These are phyloP conservation scores for Atopsyche davidsoni DNA, from an alignment of 1,140 invertebrate genomes.

Conservation along the genomic window DNA sequence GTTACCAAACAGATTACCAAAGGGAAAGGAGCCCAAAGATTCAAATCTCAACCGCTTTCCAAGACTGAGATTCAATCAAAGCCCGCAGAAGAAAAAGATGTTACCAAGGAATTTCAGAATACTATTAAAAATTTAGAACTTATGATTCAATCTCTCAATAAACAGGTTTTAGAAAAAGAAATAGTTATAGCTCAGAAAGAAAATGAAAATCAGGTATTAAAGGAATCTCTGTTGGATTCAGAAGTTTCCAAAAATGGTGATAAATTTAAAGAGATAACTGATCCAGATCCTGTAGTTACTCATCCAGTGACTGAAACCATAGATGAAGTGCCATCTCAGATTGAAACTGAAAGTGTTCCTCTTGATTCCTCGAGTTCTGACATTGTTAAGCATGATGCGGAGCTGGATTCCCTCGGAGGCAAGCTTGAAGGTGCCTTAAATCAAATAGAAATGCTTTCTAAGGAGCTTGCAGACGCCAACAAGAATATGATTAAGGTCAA, in stretches of 20 bases:
- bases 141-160: conserved; percentile 43
- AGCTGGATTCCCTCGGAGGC: conserved; percentile 5
- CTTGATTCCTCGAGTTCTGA: not conserved
- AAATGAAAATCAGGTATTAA: conserved; percentile 30
- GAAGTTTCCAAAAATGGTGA: conserved; percentile 11
- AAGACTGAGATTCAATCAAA: conserved; percentile 11
- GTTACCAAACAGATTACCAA: conserved; percentile 8
- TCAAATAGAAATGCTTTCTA: conserved; percentile 54
- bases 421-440: conserved; percentile 38
- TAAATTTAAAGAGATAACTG: conserved; percentile 11
- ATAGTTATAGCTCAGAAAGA: conserved; percentile 37
- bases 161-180: conserved; percentile 47
- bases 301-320: not conserved
- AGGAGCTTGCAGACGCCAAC: conserved; percentile 67
- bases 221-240: no score
- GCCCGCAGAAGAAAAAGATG: conserved; percentile 12
- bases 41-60: conserved; percentile 6
- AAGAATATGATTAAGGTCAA: conserved; percentile 81
- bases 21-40: conserved; percentile 16
- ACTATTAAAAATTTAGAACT: conserved; percentile 35
- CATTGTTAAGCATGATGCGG: no score
- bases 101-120: conserved; percentile 15
- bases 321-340: not conserved
- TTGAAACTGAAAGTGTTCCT: not conserved
- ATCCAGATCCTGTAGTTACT: not conserved